Base-by-base conservation (phyloP, 2,113 vertebrate genomes). In the Oreocharis arfaki region DNA sequence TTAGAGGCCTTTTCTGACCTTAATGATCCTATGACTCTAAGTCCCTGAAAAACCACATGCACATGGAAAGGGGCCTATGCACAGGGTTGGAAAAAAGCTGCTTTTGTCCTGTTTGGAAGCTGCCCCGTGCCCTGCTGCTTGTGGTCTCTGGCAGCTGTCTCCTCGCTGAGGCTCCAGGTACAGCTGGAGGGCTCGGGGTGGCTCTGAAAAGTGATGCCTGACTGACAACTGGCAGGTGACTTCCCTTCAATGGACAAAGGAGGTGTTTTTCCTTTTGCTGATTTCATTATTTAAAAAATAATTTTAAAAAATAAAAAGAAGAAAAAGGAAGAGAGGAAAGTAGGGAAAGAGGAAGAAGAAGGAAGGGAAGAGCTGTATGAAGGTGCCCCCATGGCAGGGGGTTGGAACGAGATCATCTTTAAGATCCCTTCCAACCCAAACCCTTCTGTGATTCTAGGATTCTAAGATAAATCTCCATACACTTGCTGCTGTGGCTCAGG, bases 171-270 rank as follows among this genome's bases (percentile, higher is more conserved):
- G 16, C 81, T 94, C 69, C 96, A 97, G 94, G 93, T 97, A 97
- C 96, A 98, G 94, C 97, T 98, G 89, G 96, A 97, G 88, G 90
- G 95, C 63, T 88, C 35, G 37, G 84, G 77, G 84, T 52, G 50
- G 92, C 93, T 95, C 70, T 67, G 67, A 92, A 96, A 97, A 97
- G 97, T 76, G 93, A 92, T 95, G 95, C 95, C 91, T 92, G 98
- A 98, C 96, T 97, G 98, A 98, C 97, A 97, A 87, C 96, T 50
- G 95, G 93, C 98, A 98, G 97, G 97, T 98, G 98, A 96, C 56
- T 92, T 94, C 95, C 91, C 90, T 87, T 98, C 98, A 97, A 94
- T 90, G 95, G 88, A 96, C 79, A 87, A 90, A 93, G 82, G 88
- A 79, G 16, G 17, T 1, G 4, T 17, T 87, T 70, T 41, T 35